Evolutionary conservation across 2,113 vertebrate species (phyloP).

Genomic region (Nymphicus hollandicus): DNA sequence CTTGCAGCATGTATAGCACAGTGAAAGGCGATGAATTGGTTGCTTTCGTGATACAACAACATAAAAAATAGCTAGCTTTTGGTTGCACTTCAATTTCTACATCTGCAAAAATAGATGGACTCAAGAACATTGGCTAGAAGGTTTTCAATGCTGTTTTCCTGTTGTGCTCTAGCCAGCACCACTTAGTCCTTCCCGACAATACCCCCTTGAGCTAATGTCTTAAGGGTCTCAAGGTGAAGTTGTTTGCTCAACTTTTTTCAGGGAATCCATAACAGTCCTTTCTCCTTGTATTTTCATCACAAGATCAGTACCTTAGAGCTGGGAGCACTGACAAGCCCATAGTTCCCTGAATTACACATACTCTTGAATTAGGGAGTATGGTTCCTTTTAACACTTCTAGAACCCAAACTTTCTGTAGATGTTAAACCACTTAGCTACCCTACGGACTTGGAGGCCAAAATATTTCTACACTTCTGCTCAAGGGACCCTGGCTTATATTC

Average conservation of each 20-base stretch:
- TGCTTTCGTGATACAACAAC: not conserved
- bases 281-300: not conserved
- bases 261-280: not conserved
- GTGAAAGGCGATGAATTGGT: not conserved
- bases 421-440: not conserved
- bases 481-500: not conserved
- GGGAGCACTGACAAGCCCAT: not conserved
- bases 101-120: not conserved
- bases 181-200: not conserved
- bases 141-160: not conserved
- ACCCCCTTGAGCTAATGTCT: not conserved
- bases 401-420: not conserved
- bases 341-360: not conserved
- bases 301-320: not conserved
- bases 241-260: not conserved
- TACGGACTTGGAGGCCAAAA: not conserved
- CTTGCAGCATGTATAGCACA: not conserved
- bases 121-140: not conserved
- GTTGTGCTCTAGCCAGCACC: not conserved
- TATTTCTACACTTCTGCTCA: not conserved
- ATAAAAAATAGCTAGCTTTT: not conserved
- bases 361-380: not conserved
- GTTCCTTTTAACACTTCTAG: not conserved
- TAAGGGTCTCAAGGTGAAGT: not conserved
- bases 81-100: not conserved